phyloP scores from a whole-genome alignment of 2,797 vertebrate species.

The Catamblyrhynchus diadema region DNA sequence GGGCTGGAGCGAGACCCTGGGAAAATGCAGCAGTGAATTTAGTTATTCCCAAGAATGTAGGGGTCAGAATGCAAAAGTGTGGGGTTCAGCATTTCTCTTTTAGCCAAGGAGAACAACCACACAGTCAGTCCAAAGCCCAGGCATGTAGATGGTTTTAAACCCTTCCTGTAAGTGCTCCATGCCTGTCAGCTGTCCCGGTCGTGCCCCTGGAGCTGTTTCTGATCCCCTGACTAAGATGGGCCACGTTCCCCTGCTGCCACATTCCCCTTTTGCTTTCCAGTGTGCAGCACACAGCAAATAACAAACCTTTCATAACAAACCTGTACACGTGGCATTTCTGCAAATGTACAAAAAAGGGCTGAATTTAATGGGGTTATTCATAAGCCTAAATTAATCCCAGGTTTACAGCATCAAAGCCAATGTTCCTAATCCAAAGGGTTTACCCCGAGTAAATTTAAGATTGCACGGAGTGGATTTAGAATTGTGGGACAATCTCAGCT shows the following conservation, averaged over 20 bases:
- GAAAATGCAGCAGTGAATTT: not conserved
- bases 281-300: not conserved
- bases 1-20: not conserved
- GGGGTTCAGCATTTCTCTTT: not conserved
- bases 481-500: not conserved
- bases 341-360: not conserved
- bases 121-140: not conserved
- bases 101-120: not conserved
- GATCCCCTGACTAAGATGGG: not conserved
- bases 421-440: not conserved
- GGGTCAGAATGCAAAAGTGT: not conserved
- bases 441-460: not conserved
- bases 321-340: not conserved
- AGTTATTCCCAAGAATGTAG: not conserved
- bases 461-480: not conserved
- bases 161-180: fast-evolving
- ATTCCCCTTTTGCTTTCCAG: not conserved
- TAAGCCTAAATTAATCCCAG: not conserved
- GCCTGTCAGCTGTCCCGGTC: not conserved
- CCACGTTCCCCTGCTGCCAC: not conserved
- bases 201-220: not conserved
- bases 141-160: not conserved
- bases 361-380: not conserved
- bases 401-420: not conserved
- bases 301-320: not conserved